Evolutionary conservation across 1,140 invertebrate genomes (phyloP), one percentile per base, ranked within the genome.

Genomic region (Conus betulinus): DNA sequence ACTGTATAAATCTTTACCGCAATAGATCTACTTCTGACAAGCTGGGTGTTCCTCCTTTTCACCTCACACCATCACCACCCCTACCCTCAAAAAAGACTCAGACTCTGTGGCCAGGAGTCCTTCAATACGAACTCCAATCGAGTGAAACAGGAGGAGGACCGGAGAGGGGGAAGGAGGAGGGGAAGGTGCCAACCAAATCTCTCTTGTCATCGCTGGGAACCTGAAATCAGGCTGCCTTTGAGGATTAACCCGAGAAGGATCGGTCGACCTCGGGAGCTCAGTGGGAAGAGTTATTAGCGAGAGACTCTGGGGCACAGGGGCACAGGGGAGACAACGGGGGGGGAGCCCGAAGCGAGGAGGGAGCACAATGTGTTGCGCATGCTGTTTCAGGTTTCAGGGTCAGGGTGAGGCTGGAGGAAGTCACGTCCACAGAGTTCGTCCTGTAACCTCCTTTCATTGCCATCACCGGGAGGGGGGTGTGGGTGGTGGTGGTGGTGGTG

Each of bases 371-470:
- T 52, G 51, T 83, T 23, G 51, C 8, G 15, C 20, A 60, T 11
- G 17, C 7, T 3, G 39, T 8, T 23, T 83, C 81, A 55, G 15
- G 55, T 83, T 53, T 83, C 81, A 83, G 81, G 81, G 81, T 39
- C 20, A 23, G 20, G n/a, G 55, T 23, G 17, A 53, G 51, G 11
- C 20, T 83, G 53, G 81, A 55, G 20, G 81, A 23, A 53, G 81
- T 53, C 81, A 83, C 81, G 81, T 83, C 81, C 81, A 15, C 5
- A 52, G 81, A 55, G 17, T 83, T 83, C 53, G 55, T 83, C 81
- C 51, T 83, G 81, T 52, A 52, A 83, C 81, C 81, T 51, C 81
- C 5, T 55, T 83, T 83, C 53, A 83, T 83, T 83, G 53, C 81
- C 81, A 55, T 57, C 8, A 23, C 52, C 51, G 53, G 10, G n/a